Evolutionary conservation across 2,888 invertebrate species (phyloP).

Genomic region (Drosophila kanekoi): DNA sequence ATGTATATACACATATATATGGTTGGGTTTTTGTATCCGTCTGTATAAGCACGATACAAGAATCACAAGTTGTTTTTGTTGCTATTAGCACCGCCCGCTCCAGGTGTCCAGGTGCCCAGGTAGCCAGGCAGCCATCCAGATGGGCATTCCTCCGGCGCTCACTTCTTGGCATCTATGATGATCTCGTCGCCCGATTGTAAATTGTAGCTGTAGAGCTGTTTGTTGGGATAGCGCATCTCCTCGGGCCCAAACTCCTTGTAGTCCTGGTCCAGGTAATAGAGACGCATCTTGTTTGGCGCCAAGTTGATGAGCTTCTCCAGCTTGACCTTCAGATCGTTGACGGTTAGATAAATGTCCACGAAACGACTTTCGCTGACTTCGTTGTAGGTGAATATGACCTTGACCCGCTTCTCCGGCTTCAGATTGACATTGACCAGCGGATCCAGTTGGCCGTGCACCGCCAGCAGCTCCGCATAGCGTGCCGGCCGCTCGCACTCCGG

Average conservation of each 20-base stretch:
- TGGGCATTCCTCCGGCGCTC: constrained; percentile 8
- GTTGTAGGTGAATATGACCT: constrained; percentile 93
- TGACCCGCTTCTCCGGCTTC: constrained; percentile 93
- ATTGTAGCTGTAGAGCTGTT: constrained; percentile 96
- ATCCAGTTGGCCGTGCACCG: constrained; percentile 94
- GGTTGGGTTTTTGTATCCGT: constrained; percentile 56
- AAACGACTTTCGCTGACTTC: constrained; percentile 90
- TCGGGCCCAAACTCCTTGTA: constrained; percentile 91
- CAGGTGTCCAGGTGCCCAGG: no score
- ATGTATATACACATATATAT: constrained; percentile 17
- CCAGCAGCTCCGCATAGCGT: constrained; percentile 91
- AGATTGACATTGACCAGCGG: constrained; percentile 95
- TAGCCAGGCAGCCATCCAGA: no score
- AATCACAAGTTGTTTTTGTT: constrained; percentile 68
- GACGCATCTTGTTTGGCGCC: constrained; percentile 93
- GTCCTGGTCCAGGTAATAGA: constrained; percentile 95
- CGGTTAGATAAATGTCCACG: constrained; percentile 92
- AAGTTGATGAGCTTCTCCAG: constrained; percentile 93
- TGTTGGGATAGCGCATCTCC: constrained; percentile 95
- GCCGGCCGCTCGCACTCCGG: constrained; percentile 93
- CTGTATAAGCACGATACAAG: constrained; percentile 58
- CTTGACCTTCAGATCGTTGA: constrained; percentile 92
- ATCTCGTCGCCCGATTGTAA: constrained; percentile 96
- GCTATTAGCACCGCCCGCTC: constrained; percentile 54
- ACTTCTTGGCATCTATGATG: constrained; percentile 92